A percentile compares a stretch with the other conserved stretches of the same genome.
These are phyloP conservation scores for Urocyon cinereoargenteus DNA, from an alignment of 2,797 vertebrate genomes.

Conservation along the genomic window DNA sequence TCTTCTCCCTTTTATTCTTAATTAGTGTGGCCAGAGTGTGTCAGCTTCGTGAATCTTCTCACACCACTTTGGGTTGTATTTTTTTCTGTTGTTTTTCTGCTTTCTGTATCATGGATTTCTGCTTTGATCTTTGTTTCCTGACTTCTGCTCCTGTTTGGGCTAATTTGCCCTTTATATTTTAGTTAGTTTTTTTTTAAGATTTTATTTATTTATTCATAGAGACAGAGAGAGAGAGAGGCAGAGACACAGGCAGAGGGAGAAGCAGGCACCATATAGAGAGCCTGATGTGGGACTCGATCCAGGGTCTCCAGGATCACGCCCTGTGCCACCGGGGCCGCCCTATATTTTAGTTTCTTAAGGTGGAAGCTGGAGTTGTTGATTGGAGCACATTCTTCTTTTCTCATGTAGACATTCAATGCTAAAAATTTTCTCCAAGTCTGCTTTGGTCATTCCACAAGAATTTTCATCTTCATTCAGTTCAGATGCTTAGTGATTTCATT, in stretches of 20 bases:
- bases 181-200: neutral
- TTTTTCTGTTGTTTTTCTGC: neutral
- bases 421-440: neutral
- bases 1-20: neutral
- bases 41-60: neutral
- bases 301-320: no score
- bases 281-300: no score
- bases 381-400: neutral
- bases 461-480: neutral
- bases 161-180: neutral
- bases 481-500: neutral
- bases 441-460: neutral
- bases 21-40: no score
- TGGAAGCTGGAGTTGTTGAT: neutral
- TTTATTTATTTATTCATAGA: no score
- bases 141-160: neutral
- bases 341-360: neutral
- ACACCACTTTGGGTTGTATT: no score
- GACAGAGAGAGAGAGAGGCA: no score
- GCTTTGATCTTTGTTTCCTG: neutral
- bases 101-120: neutral
- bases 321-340: no score
- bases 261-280: no score
- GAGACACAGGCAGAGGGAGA: no score
- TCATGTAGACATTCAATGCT: neutral